A percentile compares a stretch with the other conserved stretches of the same genome.
Evolutionary conservation across 2,797 vertebrate species (phyloP).

Genomic region (Cygnus olor): DNA sequence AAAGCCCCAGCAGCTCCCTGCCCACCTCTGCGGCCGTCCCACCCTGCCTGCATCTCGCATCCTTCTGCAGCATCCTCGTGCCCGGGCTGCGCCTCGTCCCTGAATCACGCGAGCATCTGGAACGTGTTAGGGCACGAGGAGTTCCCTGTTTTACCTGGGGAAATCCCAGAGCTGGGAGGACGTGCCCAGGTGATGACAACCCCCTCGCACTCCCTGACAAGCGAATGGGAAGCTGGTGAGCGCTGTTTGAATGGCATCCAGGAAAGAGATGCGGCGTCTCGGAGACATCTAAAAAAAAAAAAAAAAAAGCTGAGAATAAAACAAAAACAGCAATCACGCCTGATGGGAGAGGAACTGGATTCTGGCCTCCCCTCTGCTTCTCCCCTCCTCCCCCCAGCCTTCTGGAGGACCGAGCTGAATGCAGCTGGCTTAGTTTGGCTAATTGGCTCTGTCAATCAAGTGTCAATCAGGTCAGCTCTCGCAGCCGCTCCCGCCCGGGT

Average conservation of each 20-base stretch:
- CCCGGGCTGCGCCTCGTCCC: neutral
- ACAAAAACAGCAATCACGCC: slow-evolving; percentile 37
- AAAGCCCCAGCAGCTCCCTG: neutral
- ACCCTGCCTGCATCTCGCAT: neutral
- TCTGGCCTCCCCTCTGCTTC: slow-evolving; percentile 38
- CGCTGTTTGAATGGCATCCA: slow-evolving; percentile 32
- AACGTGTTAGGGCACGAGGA: neutral
- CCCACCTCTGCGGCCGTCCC: neutral
- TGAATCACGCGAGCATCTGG: neutral
- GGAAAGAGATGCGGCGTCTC: slow-evolving; percentile 13
- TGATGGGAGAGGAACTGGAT: slow-evolving; percentile 53
- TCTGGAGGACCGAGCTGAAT: slow-evolving; percentile 26
- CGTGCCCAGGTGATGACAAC: slow-evolving; percentile 58
- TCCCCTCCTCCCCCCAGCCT: slow-evolving; percentile 35
- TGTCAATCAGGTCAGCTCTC: slow-evolving; percentile 38
- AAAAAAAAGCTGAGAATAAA: slow-evolving; percentile 23
- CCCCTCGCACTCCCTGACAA: slow-evolving; percentile 9
- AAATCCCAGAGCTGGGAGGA: slow-evolving; percentile 38
- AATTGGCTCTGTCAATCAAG: slow-evolving; percentile 67
- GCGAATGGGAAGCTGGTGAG: neutral
- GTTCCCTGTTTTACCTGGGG: slow-evolving; percentile 48
- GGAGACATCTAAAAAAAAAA: neutral
- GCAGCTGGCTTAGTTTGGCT: slow-evolving; percentile 60
- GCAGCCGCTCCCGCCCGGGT: neutral
- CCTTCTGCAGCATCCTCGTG: neutral